Conservation (phyloP, 1,140 invertebrate species). For the Macrobrachium rosenbergii region DNA sequence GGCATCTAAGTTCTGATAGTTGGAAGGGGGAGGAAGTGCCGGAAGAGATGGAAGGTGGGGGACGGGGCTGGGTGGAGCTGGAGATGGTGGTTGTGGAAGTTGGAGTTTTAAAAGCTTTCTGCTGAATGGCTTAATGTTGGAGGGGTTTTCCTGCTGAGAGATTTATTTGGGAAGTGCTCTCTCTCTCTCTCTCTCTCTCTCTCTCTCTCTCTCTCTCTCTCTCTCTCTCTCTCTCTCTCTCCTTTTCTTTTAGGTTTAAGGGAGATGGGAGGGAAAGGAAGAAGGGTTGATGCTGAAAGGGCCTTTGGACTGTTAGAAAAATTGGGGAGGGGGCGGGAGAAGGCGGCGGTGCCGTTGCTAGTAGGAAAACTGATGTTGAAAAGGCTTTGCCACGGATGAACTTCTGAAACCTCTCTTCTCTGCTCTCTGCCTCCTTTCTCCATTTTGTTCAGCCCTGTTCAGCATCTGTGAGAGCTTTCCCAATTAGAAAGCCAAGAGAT, state of each 20-base stretch:
- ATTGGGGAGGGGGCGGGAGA: no score
- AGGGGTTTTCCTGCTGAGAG: not conserved
- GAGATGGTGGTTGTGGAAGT: not conserved
- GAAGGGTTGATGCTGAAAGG: no score
- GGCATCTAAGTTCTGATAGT: slow-evolving; percentile 33
- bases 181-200: not conserved
- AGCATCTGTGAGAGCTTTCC: no score
- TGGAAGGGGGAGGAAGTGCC: slow-evolving; percentile 15
- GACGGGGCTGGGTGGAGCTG: not conserved
- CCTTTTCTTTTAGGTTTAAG: not conserved
- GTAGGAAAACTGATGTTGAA: no score
- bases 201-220: not conserved
- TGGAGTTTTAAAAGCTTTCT: not conserved
- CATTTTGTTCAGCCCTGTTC: no score
- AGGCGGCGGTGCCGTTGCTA: no score
- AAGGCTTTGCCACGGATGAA: no score
- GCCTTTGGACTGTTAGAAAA: no score
- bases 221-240: not conserved
- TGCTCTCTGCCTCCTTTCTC: no score
- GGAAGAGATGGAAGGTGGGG: not conserved
- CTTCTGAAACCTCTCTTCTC: no score
- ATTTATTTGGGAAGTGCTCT: not conserved
- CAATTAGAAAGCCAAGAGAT: no score
- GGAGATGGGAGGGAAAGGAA: slow-evolving; percentile 5
- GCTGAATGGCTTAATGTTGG: no score